Percentiles rank a stretch among this genome's conserved stretches.
Conservation (phyloP, 2,888 invertebrate species). For the Lissocephala sabroskyi region DNA sequence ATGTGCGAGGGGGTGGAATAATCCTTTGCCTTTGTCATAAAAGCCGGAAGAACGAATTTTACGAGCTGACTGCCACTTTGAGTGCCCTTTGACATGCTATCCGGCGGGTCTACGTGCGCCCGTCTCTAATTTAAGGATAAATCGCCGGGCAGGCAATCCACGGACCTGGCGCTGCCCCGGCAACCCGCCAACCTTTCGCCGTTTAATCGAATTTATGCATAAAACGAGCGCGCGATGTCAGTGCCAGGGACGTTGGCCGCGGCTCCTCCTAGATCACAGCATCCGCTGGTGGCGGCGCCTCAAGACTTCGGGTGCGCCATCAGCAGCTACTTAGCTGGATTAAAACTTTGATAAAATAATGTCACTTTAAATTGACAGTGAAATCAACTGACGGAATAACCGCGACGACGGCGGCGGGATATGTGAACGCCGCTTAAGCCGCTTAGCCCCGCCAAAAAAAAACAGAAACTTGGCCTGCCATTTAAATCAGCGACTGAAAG, state of each 20-base stretch:
- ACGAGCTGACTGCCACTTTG: slow-evolving; percentile 38
- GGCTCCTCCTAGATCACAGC: neutral
- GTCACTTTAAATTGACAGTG: slow-evolving; percentile 57
- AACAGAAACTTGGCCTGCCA: slow-evolving; percentile 65
- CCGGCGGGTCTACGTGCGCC: slow-evolving; percentile 63
- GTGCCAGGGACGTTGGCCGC: neutral
- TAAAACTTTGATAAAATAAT: slow-evolving; percentile 59
- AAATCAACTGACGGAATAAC: slow-evolving; percentile 43
- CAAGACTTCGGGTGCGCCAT: slow-evolving; percentile 11
- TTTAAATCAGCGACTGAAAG: slow-evolving; percentile 45
- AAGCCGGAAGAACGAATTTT: slow-evolving; percentile 31
- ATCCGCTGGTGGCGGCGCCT: too few species aligned
- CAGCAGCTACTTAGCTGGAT: slow-evolving; percentile 59
- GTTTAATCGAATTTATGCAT: slow-evolving; percentile 66
- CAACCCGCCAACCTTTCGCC: slow-evolving; percentile 53
- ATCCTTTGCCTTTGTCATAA: slow-evolving; percentile 59
- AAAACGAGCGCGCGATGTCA: slow-evolving; percentile 47
- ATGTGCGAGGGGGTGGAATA: slow-evolving; percentile 41
- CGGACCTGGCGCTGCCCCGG: slow-evolving; percentile 6
- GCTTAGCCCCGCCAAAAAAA: slow-evolving; percentile 57
- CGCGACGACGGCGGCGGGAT: slow-evolving; percentile 25
- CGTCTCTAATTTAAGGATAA: slow-evolving; percentile 66
- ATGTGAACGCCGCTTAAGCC: slow-evolving; percentile 45
- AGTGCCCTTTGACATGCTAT: slow-evolving; percentile 56
- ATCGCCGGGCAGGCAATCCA: slow-evolving; percentile 22